Base-by-base conservation (phyloP, 1,140 invertebrate species). In the Drosophila bifasciata region DNA sequence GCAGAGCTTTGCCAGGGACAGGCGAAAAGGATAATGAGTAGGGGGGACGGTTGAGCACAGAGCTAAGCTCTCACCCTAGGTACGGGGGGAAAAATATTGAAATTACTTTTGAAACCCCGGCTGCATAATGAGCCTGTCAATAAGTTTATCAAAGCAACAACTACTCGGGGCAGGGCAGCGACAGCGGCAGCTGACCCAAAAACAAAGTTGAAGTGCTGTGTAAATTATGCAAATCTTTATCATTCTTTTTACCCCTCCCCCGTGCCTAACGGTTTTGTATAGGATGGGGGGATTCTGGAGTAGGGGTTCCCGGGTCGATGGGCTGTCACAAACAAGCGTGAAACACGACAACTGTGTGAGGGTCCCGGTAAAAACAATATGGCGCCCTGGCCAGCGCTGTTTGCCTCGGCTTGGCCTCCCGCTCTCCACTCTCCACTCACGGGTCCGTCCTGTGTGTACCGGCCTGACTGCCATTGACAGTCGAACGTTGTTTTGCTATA, bases 221-320 rank as follows among this genome's bases (percentile, higher is more conserved):
- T 81, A 86, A 86, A 86, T 86, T 86, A 86, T 86, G 81, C 83
- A 86, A 86, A 86, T 86, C 81, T 86, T 85, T 81, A 66, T 68
- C 81, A 67, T 74, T 86, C 71, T 80, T 61, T 57, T 59, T 56
- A 19, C 44, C 44, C 43, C n/a, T n/a, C n/a, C n/a, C n/a, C n/a
- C n/a, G n/a, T n/a, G 49, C 40, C 36, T 17, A 21, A 17, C 3
- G 28, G 28, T n/a, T 6, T n/a, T n/a, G n/a, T n/a, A n/a, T n/a
- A n/a, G n/a, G 1, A 1, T 3, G 15, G 8, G 32, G 2, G 32
- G 3, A 7, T 36, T 36, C 32, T 36, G 50, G 44, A 60, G n/a
- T n/a, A n/a, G 40, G 3, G 28, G 44, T 15, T 51, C 46, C 39
- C 39, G 49, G 55, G 59, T 60, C 45, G 66, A 69, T 53, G 39